Evolutionary conservation across 2,113 vertebrate genomes (phyloP).

Genomic region (Prinia subflava): DNA sequence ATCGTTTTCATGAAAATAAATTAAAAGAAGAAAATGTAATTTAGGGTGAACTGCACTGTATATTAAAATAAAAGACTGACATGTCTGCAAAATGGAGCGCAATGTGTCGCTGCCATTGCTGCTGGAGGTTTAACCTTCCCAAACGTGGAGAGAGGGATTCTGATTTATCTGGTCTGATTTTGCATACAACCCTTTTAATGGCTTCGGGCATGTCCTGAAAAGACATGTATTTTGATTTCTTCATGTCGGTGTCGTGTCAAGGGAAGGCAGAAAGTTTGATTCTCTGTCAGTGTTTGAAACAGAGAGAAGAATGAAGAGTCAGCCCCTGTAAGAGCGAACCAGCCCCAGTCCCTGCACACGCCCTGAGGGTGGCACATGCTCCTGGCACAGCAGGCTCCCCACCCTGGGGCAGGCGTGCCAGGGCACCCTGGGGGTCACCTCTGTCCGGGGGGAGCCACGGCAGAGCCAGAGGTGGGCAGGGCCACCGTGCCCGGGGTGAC

Average conservation of each 20-base stretch:
- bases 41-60: neutral
- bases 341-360: fast-evolving
- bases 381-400: neutral
- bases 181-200: neutral
- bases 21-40: conserved; percentile 52
- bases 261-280: neutral
- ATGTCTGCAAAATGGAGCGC: neutral
- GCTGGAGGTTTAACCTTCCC: neutral
- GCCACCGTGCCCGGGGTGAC: fast-evolving
- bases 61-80: conserved; percentile 2
- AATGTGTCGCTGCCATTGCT: neutral
- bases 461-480: neutral
- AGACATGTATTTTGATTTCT: neutral
- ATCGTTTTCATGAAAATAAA: conserved; percentile 45
- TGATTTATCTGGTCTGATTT: neutral
- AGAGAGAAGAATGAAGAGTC: neutral
- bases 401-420: neutral
- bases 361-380: fast-evolving
- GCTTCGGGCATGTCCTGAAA: neutral
- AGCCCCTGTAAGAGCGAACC: neutral
- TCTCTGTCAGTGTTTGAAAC: too few relatives aligned
- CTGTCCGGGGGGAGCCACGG: too few relatives aligned
- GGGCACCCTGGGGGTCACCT: fast-evolving
- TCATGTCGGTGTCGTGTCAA: neutral
- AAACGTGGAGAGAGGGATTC: neutral